Conservation (phyloP, 2,113 vertebrate species). For the Seriola dumerili region DNA sequence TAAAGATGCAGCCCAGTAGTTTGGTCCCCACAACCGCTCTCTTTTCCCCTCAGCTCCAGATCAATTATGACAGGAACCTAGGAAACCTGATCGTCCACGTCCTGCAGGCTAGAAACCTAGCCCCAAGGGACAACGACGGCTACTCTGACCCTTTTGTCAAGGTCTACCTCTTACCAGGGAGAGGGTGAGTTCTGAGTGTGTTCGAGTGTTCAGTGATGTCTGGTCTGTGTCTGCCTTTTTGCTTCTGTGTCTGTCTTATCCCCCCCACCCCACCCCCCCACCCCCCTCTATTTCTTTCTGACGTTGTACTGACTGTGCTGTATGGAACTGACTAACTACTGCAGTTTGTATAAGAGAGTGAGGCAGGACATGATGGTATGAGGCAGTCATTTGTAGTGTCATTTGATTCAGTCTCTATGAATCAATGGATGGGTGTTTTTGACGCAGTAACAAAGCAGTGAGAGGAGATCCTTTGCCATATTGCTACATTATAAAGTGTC, state of each 20-base stretch:
- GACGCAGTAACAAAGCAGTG: neutral
- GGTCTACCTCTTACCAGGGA: conserved; percentile 98
- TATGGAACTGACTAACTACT: conserved; percentile 58
- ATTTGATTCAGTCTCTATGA: conserved; percentile 19
- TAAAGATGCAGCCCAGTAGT: neutral
- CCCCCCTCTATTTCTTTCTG: conserved; percentile 63
- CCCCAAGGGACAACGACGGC: conserved; percentile 94
- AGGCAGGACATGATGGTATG: conserved; percentile 61
- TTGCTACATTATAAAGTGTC: conserved; percentile 1
- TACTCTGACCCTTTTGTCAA: conserved; percentile 99
- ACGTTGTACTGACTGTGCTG: conserved; percentile 54
- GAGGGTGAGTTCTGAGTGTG: conserved; percentile 90
- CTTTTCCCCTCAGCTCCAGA: conserved; percentile 89
- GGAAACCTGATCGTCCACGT: conserved; percentile 98
- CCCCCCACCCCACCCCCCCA: conserved; percentile 45
- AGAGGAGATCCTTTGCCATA: neutral
- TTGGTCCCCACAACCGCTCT: neutral
- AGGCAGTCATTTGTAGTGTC: conserved; percentile 55
- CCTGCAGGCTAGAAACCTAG: conserved; percentile 97
- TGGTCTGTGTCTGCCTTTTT: conserved; percentile 66
- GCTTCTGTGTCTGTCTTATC: conserved; percentile 71
- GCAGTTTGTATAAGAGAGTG: conserved; percentile 54
- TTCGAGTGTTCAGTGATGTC: conserved; percentile 42
- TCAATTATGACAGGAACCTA: conserved; percentile 96
- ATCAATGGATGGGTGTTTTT: conserved; percentile 35